Evolutionary conservation across 2,797 vertebrate genomes (phyloP), one percentile per base, ranked within the genome.

Genomic region (Hemibagrus guttatus): DNA sequence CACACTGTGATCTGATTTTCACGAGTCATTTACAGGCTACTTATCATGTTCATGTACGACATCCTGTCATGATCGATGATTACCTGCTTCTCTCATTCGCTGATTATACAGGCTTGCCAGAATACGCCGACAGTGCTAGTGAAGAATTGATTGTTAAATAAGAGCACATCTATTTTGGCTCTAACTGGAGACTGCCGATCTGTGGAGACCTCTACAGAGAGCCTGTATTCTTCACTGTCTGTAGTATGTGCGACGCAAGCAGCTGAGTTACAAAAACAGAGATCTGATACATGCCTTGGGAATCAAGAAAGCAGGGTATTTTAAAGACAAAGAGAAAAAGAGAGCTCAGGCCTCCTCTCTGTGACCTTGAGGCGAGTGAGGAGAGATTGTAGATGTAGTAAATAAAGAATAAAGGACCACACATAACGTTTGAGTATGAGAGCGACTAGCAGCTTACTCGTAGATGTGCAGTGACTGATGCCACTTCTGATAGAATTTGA

Each of bases 61-160:
- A 75, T 82, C 58, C 61, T 88, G 88, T 89, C 85, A 89, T 92
- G 92, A 93, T 92, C 35, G 66, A 93, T 21, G 83, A 85, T 52
- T 79, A 90, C 91, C 91, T 90, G 91, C 91, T 92, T 90, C 86
- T 90, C 87, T 90, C 88, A 58, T 19, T 63, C 72, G 86, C 92
- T 90, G 91, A 91, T 85, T 79, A 59, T 26, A 75, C 83, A 89
- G 90, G 58, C 88, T 84, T 89, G 46, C 86, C 83, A 52, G 79
- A 89, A 84, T 23, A 76, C 66, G 91, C 91, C 91, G 93, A 93
- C 93, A 90, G 91, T 89, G 79, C 90, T 92, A 88, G 86, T 90
- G 85, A 35, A 80, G 86, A 90, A 93, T 88, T 93, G 92, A 95
- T 93, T 86, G 88, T 88, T 90, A 91, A 91, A 93, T 93, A 91